phyloP scores from a whole-genome alignment of 2,797 vertebrate species.

The Gadopsis marmoratus region DNA sequence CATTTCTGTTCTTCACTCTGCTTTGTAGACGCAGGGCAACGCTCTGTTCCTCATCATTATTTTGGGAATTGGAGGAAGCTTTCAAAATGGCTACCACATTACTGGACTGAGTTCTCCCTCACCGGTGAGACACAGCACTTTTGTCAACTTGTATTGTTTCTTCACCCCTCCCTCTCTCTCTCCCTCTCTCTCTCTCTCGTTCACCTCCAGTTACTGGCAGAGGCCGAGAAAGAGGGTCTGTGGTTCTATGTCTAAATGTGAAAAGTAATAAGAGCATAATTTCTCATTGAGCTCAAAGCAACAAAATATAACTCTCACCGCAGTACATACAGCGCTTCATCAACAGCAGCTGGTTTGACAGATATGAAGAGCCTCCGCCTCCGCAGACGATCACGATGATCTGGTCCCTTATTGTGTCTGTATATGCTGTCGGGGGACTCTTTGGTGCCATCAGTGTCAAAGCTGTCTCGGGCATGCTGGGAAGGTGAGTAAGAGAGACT shows the following conservation, averaged over 20 bases:
- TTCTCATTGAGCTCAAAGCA: neutral
- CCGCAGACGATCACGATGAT: constrained; percentile 81
- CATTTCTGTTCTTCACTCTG: constrained; percentile 2
- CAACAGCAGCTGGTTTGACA: constrained; percentile 84
- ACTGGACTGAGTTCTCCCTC: constrained; percentile 89
- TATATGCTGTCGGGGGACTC: constrained; percentile 84
- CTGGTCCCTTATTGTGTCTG: constrained; percentile 87
- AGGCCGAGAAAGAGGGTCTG: neutral
- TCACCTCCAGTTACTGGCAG: neutral
- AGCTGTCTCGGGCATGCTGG: constrained; percentile 78
- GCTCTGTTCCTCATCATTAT: constrained; percentile 81
- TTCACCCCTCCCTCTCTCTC: neutral
- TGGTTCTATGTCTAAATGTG: neutral
- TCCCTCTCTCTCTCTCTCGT: neutral
- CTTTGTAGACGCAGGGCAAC: constrained; percentile 75
- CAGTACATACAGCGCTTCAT: constrained; percentile 89
- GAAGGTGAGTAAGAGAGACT: constrained; percentile 80
- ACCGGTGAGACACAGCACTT: constrained; percentile 76
- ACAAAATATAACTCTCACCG: neutral
- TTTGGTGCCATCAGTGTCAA: constrained; percentile 79
- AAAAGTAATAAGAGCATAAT: neutral
- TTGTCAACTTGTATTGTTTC: neutral
- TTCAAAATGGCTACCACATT: constrained; percentile 86
- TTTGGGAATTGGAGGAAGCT: constrained; percentile 87
- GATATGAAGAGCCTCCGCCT: constrained; percentile 75